Evolutionary conservation across 2,888 invertebrate genomes (phyloP), one percentile per base, ranked within the genome.

Genomic region (Xanthia icteritia): DNA sequence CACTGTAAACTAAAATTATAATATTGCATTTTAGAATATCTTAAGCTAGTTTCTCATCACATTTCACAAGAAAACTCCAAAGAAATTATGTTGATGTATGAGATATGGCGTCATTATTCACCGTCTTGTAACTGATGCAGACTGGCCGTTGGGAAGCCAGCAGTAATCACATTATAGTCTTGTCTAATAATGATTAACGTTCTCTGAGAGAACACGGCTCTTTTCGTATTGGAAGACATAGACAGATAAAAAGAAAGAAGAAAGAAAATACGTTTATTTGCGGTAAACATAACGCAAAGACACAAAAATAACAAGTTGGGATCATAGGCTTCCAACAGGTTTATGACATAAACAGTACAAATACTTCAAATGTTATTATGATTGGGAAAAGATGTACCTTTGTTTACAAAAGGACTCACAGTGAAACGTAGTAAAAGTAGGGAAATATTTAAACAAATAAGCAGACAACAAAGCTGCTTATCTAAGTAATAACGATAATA

Each of bases 81-180:
- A 65, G 42, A 73, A 84, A 75, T 84, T 84, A 84, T 72, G 79
- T 76, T 84, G 84, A 84, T 86, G 76, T 77, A 86, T 83, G 83
- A 84, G 76, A 70, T 73, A 76, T n/a, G 45, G 27, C 76, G 60
- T 73, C 84, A 79, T 84, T 86, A 79, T 76, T 86, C 76, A 76
- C 61, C 17, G 45, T 76, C 82, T 56, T 65, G 73, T 78, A 81
- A 83, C 58, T 72, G 56, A 77, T 76, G 60, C 64, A 39, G 83
- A 76, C 73, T 75, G 66, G 51, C 61, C 72, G 60, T n/a, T 61
- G 45, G 31, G 67, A 61, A 69, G 64, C 58, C 27, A 58, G 56
- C 36, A 73, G 72, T 85, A 84, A 85, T 84, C 77, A 67, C 66
- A 82, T 84, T 85, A 51, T 51, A 77, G 74, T 73, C 74, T 51